A percentile compares a stretch with the other conserved stretches of the same genome.
phyloP scores from a whole-genome alignment of 2,797 vertebrate genomes.

The Siniperca scherzeri region DNA sequence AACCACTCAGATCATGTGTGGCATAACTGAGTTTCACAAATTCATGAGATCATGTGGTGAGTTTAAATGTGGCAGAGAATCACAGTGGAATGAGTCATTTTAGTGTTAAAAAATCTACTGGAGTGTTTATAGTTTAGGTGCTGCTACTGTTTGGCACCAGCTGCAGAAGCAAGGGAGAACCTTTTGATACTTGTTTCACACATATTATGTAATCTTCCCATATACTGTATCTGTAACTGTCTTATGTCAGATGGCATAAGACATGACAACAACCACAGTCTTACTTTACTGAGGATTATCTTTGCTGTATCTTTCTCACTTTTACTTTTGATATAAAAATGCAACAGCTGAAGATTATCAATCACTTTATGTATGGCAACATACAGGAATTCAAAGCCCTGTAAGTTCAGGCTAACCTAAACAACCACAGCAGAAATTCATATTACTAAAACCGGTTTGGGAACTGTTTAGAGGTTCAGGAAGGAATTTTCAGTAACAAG shows the following conservation, averaged over 20 bases:
- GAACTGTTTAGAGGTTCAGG: not conserved
- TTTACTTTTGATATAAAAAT: not conserved
- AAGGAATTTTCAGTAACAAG: not conserved
- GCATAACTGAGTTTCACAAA: slow-evolving; percentile 5
- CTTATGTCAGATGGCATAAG: not conserved
- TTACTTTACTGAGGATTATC: not conserved
- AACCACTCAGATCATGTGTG: not conserved
- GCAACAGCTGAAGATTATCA: too few species aligned
- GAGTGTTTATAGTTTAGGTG: slow-evolving; percentile 29
- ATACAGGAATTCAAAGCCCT: not conserved
- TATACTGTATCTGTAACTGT: not conserved
- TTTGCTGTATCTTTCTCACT: not conserved
- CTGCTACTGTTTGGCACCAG: not conserved
- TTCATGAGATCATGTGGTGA: slow-evolving; percentile 2
- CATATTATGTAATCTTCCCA: not conserved
- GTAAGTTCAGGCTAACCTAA: not conserved
- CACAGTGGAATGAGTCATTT: slow-evolving; percentile 40
- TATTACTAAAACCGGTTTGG: not conserved
- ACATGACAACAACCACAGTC: not conserved
- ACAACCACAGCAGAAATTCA: not conserved
- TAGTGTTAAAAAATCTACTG: not conserved
- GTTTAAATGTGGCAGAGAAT: slow-evolving; percentile 28
- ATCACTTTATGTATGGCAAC: not conserved
- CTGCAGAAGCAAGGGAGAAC: not conserved
- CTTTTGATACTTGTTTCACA: slow-evolving; percentile 27